Percentiles rank a stretch among this genome's conserved stretches.
Evolutionary conservation across 2,797 vertebrate species (phyloP).

Genomic region (Ispidina lecontei): DNA sequence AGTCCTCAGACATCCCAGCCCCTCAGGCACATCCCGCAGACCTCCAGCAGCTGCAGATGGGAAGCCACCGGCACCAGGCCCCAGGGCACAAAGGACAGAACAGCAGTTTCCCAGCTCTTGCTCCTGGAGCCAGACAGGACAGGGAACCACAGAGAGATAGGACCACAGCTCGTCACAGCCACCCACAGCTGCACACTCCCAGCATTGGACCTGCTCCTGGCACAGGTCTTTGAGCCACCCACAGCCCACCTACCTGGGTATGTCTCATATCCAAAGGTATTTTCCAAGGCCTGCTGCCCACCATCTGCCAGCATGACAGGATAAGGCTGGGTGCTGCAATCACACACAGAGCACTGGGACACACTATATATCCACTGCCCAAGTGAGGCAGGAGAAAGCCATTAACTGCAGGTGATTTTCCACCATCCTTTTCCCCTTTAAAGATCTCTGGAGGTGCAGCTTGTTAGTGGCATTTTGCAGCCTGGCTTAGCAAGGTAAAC

Average conservation of each 20-base stretch:
- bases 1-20: background rate
- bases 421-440: background rate
- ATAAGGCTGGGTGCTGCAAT: background rate
- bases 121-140: background rate
- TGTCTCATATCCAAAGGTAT: background rate
- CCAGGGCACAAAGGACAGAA: background rate
- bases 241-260: background rate
- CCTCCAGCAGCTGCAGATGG: background rate
- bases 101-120: background rate
- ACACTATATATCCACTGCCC: background rate
- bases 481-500: background rate
- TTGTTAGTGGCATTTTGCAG: background rate
- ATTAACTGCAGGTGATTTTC: rapidly evolving
- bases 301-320: background rate
- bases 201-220: rapidly evolving
- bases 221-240: background rate
- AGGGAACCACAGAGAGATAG: background rate
- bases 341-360: rapidly evolving
- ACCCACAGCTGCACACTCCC: background rate
- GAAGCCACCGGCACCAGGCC: background rate
- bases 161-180: background rate
- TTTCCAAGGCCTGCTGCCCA: background rate
- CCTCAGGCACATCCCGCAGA: rapidly evolving
- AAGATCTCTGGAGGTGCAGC: background rate
- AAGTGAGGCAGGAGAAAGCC: background rate